These are phyloP conservation scores for Macropis europaea DNA, from an alignment of 2,888 invertebrate genomes.

Conservation along the genomic window DNA sequence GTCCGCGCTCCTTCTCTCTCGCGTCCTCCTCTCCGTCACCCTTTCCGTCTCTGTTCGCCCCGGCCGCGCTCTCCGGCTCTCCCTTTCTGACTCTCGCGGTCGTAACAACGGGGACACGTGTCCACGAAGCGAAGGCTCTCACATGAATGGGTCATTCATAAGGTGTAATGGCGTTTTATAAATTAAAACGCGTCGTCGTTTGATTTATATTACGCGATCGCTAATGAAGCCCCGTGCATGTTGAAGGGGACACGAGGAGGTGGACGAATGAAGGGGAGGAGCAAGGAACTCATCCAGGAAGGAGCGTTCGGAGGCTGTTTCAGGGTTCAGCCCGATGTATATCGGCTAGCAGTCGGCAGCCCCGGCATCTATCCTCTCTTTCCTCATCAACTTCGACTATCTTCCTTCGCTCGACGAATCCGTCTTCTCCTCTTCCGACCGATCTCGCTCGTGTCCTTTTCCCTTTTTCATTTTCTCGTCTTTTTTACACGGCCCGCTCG, in stretches of 20 bases:
- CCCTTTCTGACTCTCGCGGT: conserved; percentile 35
- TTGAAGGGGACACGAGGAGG: background rate
- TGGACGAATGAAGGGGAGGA: background rate
- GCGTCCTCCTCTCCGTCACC: background rate
- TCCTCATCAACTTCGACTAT: conserved; percentile 1
- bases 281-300: conserved; percentile 20
- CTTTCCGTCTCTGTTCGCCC: conserved; percentile 1
- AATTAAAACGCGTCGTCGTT: conserved; percentile 65
- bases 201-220: conserved; percentile 67
- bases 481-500: background rate
- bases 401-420: conserved; percentile 2
- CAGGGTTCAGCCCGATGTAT: conserved; percentile 56
- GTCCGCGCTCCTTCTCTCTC: background rate
- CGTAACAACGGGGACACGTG: conserved; percentile 56
- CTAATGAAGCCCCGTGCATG: conserved; percentile 61
- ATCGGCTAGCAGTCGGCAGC: conserved; percentile 58
- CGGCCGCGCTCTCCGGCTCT: too few species aligned
- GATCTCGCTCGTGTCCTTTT: background rate
- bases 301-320: conserved; percentile 47
- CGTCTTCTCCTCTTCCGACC: background rate
- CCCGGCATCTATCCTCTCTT: conserved; percentile 1
- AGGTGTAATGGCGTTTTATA: conserved; percentile 66
- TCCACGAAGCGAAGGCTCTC: conserved; percentile 51
- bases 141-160: conserved; percentile 71
- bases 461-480: background rate